phyloP scores from a whole-genome alignment of 2,797 vertebrate genomes.

The Poecilia picta region DNA sequence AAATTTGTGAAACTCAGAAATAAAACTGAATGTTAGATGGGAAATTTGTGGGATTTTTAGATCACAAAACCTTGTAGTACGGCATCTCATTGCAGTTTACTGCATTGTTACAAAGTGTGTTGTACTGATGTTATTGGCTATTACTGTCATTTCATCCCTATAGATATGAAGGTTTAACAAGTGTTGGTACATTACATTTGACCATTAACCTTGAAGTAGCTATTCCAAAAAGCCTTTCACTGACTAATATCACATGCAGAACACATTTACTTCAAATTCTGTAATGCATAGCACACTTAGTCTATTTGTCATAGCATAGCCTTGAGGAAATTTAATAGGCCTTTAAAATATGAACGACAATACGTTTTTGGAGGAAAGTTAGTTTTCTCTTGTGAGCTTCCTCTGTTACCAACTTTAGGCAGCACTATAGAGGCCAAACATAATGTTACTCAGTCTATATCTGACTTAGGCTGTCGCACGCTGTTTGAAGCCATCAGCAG shows the following conservation, averaged over 20 bases:
- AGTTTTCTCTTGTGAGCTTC: conserved; percentile 2
- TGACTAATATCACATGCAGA: background rate
- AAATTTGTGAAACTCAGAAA: too few relatives aligned
- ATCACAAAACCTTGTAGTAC: background rate
- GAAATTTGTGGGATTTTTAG: background rate
- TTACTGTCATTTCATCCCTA: background rate
- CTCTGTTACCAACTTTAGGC: conserved; percentile 1
- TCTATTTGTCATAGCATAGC: background rate
- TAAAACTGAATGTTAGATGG: too few relatives aligned
- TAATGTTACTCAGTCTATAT: conserved; percentile 23
- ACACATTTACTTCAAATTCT: background rate
- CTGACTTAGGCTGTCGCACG: conserved; percentile 26
- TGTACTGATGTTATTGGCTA: background rate
- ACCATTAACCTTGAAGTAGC: background rate
- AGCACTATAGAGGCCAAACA: conserved; percentile 14
- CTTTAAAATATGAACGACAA: background rate
- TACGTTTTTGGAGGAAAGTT: background rate
- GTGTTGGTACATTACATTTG: background rate
- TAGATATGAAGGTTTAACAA: background rate
- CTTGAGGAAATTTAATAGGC: background rate
- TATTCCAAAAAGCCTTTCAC: background rate
- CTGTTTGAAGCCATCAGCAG: conserved; percentile 45
- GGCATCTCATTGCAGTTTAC: background rate
- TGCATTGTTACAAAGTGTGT: background rate
- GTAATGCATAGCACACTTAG: background rate